Conservation (phyloP, 2,797 vertebrate genomes). For the Leontocebus nigricollis region DNA sequence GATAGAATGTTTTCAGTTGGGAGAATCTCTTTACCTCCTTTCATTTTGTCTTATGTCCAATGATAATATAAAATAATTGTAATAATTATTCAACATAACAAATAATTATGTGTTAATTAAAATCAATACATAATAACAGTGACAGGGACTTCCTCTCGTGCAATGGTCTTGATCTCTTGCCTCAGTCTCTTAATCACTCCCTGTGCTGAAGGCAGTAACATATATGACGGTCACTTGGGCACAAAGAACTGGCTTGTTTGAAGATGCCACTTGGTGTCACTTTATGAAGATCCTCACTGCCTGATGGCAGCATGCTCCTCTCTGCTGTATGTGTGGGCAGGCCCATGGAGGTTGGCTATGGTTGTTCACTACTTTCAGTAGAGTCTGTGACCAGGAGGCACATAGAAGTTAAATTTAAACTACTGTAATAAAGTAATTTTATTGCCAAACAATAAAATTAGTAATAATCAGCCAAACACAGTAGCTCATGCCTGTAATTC, state of each 20-base stretch:
- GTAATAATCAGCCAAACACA: fast-evolving
- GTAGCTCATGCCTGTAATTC: background rate
- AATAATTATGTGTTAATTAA: background rate
- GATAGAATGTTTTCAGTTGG: background rate
- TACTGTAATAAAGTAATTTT: background rate
- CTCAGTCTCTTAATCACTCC: background rate
- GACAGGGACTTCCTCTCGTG: background rate
- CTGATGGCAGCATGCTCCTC: fast-evolving
- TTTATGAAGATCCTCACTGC: background rate
- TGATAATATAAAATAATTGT: background rate
- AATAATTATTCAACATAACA: background rate
- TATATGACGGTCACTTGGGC: background rate
- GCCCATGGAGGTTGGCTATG: fast-evolving
- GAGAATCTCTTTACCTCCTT: background rate
- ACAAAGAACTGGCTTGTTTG: background rate
- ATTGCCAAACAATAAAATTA: background rate
- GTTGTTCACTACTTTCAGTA: background rate
- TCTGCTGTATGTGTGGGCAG: fast-evolving
- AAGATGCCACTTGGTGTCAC: fast-evolving
- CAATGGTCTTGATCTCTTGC: background rate
- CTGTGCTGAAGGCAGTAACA: background rate
- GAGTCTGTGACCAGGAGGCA: background rate
- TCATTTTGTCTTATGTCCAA: background rate
- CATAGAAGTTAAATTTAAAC: background rate
- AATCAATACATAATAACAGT: background rate